phyloP scores from a whole-genome alignment of 2,113 vertebrate genomes.

The Aythya baeri region DNA sequence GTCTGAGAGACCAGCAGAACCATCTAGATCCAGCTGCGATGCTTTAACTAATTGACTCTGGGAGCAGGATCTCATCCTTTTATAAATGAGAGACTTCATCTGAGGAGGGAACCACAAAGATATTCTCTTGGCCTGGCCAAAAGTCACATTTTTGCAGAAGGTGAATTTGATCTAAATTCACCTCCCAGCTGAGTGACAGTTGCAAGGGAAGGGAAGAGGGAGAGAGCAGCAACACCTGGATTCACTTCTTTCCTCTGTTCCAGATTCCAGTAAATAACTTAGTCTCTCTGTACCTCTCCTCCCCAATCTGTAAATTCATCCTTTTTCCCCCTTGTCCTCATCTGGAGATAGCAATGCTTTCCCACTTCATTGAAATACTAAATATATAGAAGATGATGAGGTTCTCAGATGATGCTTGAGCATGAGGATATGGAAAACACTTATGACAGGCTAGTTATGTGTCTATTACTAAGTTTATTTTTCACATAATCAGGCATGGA shows the following conservation, averaged over 20 bases:
- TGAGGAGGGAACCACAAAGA: neutral
- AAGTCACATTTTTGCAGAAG: neutral
- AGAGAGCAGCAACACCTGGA: neutral
- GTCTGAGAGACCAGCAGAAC: neutral
- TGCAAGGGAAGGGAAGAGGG: neutral
- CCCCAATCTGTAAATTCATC: neutral
- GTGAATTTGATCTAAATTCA: neutral
- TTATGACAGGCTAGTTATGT: neutral
- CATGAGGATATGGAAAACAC: neutral
- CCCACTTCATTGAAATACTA: slow-evolving; percentile 13
- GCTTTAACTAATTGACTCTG: neutral
- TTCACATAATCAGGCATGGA: neutral
- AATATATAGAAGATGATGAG: neutral
- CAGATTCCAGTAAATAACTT: neutral
- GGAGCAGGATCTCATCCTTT: neutral
- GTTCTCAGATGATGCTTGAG: slow-evolving; percentile 4
- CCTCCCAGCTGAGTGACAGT: neutral
- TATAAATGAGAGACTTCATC: neutral
- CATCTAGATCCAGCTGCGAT: neutral
- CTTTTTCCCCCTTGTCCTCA: neutral
- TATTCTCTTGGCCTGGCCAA: neutral
- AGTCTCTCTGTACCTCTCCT: neutral
- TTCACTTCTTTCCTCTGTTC: neutral
- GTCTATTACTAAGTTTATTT: neutral
- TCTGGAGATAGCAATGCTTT: slow-evolving; percentile 6